These are phyloP conservation scores for Onychostoma macrolepis DNA, from an alignment of 2,113 vertebrate species.

Conservation along the genomic window DNA sequence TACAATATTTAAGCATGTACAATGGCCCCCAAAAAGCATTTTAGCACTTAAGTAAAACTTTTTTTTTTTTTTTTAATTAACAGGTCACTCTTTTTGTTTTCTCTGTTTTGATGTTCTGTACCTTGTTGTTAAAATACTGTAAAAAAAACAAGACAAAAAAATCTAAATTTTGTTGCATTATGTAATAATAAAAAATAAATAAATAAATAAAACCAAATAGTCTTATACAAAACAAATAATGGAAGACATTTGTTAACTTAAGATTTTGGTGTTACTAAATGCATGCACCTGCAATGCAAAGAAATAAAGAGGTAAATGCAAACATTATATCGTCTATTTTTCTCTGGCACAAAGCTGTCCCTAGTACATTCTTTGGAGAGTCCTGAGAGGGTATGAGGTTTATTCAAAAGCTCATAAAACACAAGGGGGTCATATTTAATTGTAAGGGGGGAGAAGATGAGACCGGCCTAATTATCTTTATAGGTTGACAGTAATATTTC, in stretches of 20 bases:
- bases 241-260: too few species aligned
- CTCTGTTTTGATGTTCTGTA: too few species aligned
- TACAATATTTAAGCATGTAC: neutral
- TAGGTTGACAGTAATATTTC: slow-evolving; percentile 77
- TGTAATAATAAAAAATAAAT: too few species aligned
- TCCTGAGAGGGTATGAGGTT: slow-evolving; percentile 56
- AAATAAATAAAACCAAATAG: too few species aligned
- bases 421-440: slow-evolving; percentile 80
- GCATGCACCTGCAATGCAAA: neutral
- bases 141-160: too few species aligned
- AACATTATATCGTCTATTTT: slow-evolving; percentile 47
- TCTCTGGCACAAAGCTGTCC: slow-evolving; percentile 58
- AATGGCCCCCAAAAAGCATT: too few species aligned
- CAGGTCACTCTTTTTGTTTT: too few species aligned
- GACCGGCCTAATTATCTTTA: slow-evolving; percentile 80
- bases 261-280: neutral
- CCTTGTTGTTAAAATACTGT: too few species aligned
- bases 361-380: slow-evolving; percentile 57
- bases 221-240: too few species aligned
- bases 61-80: too few species aligned
- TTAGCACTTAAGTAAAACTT: too few species aligned
- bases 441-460: slow-evolving; percentile 72
- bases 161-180: too few species aligned
- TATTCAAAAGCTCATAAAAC: slow-evolving; percentile 78
- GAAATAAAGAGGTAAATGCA: neutral